Evolutionary conservation across 1,140 invertebrate species (phyloP).

Genomic region (Plectrocnemia conspersa): DNA sequence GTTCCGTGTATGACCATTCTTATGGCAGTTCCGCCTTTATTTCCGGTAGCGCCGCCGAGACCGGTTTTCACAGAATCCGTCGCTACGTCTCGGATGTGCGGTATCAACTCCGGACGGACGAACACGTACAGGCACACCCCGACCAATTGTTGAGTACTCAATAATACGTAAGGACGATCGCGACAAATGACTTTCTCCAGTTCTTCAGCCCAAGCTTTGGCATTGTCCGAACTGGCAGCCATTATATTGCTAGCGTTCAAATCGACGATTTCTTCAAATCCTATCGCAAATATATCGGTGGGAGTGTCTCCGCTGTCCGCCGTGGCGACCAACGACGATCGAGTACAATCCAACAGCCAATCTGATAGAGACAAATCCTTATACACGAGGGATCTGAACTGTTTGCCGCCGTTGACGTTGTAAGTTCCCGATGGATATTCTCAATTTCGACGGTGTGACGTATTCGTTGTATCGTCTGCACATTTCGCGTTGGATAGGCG

Average conservation of each 20-base stretch:
- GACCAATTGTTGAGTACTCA: conserved; percentile 95
- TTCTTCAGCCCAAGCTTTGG: conserved; percentile 92
- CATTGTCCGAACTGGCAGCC: conserved; percentile 94
- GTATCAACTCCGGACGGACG: conserved; percentile 80
- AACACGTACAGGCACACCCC: conserved; percentile 97
- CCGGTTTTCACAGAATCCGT: conserved; percentile 97
- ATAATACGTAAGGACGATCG: conserved; percentile 83
- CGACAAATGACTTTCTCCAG: conserved; percentile 87
- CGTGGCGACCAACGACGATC: conserved; percentile 54
- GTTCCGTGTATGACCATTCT: conserved; percentile 87
- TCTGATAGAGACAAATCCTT: conserved; percentile 90
- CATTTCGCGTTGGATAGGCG: conserved; percentile 74
- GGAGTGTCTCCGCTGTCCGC: conserved; percentile 56
- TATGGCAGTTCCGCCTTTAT: conserved; percentile 96
- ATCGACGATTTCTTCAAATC: conserved; percentile 99
- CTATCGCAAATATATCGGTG: conserved; percentile 93
- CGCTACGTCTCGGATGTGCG: conserved; percentile 86
- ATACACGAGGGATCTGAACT: conserved; percentile 94
- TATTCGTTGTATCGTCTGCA: conserved; percentile 82
- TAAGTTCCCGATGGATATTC: conserved; percentile 93
- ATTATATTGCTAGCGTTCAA: conserved; percentile 98
- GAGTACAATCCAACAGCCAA: conserved; percentile 84
- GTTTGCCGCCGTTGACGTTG: conserved; percentile 99
- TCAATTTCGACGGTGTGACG: conserved; percentile 64
- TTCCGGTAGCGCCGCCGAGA: conserved; percentile 89